Evolutionary conservation across 2,113 vertebrate genomes (phyloP), one percentile per base, ranked within the genome.

Genomic region (Platanista minor): DNA sequence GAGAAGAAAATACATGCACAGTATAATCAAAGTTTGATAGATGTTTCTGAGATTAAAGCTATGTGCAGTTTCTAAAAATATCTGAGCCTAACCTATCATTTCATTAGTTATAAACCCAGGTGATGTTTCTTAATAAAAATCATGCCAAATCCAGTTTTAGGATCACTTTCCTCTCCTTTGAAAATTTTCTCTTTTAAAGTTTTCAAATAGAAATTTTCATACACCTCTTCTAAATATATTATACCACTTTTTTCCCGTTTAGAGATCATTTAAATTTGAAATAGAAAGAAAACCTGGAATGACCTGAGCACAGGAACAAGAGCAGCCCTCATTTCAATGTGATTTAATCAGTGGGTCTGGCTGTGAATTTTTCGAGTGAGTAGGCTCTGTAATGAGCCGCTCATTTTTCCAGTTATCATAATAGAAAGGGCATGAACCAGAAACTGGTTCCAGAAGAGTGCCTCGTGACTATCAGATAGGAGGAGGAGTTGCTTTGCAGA

Each of bases 401-500:
- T 86, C 91, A 52, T 96, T 96, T 94, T 67, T 80, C 46, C 54
- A 90, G 85, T 91, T 94, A 95, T 83, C 90, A 88, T 81, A 96
- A 94, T 80, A 96, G 94, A 91, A 97, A 96, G 88, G 84, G 82
- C 78, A 78, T 39, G 85, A 88, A 90, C 96, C 95, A 92, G 90
- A 97, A 94, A 90, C 81, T 46, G 14, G 36, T 78, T 88, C 21
- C 91, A 86, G 78, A 80, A 25, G 27, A 91, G 72, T 29, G 41
- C 66, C 88, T 54, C 3, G 2, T 91, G 96, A 96, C 84, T 74
- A 80, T 84, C 78, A 87, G 69, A 83, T 49, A 66, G 59, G 67
- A 93, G 66, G 33, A 81, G 23, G 39, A 41, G 43, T 43, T 67
- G 85, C 74, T 88, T 49, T 74, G 75, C 17, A 21, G 52, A 72